phyloP scores from a whole-genome alignment of 2,797 vertebrate genomes.

The Melanotaenia parkinsoni region DNA sequence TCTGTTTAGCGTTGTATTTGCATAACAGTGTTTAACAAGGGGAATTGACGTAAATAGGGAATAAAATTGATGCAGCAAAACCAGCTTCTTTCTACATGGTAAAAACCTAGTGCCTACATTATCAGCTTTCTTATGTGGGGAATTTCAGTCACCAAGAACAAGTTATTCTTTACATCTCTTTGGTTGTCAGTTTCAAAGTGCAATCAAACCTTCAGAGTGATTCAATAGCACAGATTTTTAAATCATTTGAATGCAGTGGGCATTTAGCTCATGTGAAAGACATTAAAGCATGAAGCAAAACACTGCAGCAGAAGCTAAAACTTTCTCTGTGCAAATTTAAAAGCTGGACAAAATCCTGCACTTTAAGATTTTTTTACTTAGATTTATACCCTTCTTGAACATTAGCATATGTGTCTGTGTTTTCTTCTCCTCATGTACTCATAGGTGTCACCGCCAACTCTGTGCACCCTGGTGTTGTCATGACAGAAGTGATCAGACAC shows the following conservation, averaged over 20 bases:
- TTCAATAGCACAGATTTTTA: neutral
- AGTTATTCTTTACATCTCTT: conserved; percentile 2
- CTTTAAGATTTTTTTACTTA: neutral
- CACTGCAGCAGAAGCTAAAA: neutral
- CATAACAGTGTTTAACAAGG: neutral
- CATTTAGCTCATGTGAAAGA: neutral
- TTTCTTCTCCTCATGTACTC: neutral
- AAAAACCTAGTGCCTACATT: neutral
- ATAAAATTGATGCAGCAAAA: too few relatives aligned
- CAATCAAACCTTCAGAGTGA: neutral
- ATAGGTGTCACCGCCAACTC: conserved; percentile 88
- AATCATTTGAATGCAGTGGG: too few relatives aligned
- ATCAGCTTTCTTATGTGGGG: too few relatives aligned
- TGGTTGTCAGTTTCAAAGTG: neutral
- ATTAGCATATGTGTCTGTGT: neutral
- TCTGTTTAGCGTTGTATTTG: too few relatives aligned
- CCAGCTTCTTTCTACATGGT: neutral
- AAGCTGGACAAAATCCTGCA: too few relatives aligned
- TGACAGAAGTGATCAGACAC: conserved; percentile 84
- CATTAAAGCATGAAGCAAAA: neutral
- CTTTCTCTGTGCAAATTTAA: too few relatives aligned
- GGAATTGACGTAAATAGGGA: neutral
- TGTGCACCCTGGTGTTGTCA: conserved; percentile 85
- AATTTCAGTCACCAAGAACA: neutral
- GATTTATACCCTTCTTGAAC: neutral